These are phyloP conservation scores for Delphinus delphis DNA, from an alignment of 2,113 vertebrate genomes.

Conservation along the genomic window DNA sequence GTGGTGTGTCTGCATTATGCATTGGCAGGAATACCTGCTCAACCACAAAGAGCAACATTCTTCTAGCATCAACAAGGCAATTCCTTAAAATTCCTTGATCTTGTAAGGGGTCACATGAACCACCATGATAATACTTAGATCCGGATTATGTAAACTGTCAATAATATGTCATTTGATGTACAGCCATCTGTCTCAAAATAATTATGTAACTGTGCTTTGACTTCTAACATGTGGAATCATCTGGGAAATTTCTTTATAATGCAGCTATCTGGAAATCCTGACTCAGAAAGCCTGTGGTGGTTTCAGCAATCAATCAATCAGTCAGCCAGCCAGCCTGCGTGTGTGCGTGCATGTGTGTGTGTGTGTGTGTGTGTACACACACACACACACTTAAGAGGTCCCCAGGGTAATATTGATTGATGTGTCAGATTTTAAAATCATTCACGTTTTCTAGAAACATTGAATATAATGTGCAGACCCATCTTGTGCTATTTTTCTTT, in stretches of 20 bases:
- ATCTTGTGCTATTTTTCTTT: neutral
- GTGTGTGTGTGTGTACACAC: too few relatives aligned
- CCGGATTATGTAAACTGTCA: neutral
- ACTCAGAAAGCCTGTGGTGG: neutral
- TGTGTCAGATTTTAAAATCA: neutral
- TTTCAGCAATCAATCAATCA: neutral
- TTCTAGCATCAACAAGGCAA: neutral
- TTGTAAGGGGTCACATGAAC: neutral
- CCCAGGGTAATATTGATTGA: neutral
- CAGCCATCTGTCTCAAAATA: neutral
- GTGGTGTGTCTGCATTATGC: neutral
- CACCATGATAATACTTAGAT: neutral
- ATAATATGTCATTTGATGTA: neutral
- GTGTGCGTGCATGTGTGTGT: rapidly evolving
- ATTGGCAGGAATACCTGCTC: neutral
- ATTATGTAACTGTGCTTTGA: neutral
- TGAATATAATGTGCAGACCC: neutral
- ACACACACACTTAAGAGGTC: neutral
- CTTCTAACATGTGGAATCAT: neutral
- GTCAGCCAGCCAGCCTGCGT: neutral
- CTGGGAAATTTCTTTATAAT: neutral
- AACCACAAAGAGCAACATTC: neutral
- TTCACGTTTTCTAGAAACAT: neutral
- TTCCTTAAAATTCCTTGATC: neutral
- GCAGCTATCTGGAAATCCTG: neutral